Base-by-base conservation (phyloP, 53 echinoderm and acorn worm genomes). In the Stichopus horrens region DNA sequence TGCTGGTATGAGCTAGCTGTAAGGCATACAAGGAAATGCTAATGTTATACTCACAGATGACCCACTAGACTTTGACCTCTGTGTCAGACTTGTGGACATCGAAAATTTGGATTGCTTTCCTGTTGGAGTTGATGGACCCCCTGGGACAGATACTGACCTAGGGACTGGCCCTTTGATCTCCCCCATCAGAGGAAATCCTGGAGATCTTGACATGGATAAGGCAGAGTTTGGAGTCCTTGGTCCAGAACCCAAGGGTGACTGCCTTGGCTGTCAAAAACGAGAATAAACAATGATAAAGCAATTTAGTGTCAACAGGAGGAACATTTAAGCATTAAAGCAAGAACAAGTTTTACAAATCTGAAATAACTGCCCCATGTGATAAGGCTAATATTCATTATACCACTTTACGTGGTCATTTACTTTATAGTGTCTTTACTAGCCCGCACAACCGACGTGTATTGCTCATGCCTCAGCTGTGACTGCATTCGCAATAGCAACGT, bases 201-300 rank as follows among this genome's bases (percentile, higher is more conserved):
- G 81, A 58, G 58, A 21, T n/a, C 81, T 20, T 81, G 81, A 55
- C 19, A 81, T 58, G 9, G 81, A 58, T 56, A 58, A 81, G 21
- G 57, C 81, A 81, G 81, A 81, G 58, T 51, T 81, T 6, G 81
- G 81, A 4, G 81, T 81, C 22, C 81, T 81, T n/a, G 81, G 81
- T 21, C 81, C 81, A 8, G 58, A 57, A 57, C 57, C 56, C 21
- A 81, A 57, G 18, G 81, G 81, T 18, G 81, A 81, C 81, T 81
- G 81, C 81, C 81, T 81, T 22, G 81, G 81, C 81, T 81, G 21
- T 20, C 8, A 58, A 81, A 4, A 7, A 81, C 20, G n/a, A 77
- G 14, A n/a, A 54, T n/a, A 77, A 59, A 8, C 2, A 37, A 37
- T 37, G 37, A 37, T 37, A 37, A 37, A 37, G 37, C 37, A 37